A percentile compares a stretch with the other conserved stretches of the same genome.
Evolutionary conservation across 1,140 invertebrate species (phyloP).

Genomic region (Trypoxylus dichotomus): DNA sequence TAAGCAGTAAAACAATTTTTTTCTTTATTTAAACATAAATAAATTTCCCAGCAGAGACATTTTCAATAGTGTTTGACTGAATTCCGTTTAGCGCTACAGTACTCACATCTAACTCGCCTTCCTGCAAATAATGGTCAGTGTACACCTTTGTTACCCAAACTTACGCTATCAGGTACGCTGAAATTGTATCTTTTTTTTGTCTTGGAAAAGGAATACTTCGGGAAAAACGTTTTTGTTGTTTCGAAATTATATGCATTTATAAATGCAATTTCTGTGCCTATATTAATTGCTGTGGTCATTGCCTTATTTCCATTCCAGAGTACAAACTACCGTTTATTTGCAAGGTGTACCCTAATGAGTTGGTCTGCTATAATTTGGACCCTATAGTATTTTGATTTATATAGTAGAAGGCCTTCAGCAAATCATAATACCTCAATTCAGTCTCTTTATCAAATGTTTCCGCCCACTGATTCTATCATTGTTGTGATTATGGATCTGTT

Average conservation of each 20-base stretch:
- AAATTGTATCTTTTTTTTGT: not conserved
- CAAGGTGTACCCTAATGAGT: no score
- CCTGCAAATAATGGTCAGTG: conserved; percentile 3
- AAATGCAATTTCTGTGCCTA: conserved; percentile 4
- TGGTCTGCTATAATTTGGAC: no score
- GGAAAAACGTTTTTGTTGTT: not conserved
- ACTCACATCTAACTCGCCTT: not conserved
- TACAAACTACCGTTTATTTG: no score
- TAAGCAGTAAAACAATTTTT: not conserved
- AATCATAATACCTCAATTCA: no score
- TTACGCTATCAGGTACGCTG: not conserved
- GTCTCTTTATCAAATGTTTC: no score
- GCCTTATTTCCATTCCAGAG: no score
- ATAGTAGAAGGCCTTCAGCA: no score
- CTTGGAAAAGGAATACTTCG: not conserved
- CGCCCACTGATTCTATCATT: no score
- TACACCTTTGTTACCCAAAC: not conserved
- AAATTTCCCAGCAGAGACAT: not conserved
- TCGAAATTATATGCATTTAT: conserved; percentile 2
- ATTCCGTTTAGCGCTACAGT: not conserved
- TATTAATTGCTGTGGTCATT: no score
- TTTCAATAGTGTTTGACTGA: not conserved
- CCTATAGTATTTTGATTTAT: no score
- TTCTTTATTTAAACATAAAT: not conserved
- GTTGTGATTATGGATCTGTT: no score